A percentile compares a stretch with the other conserved stretches of the same genome.
phyloP scores from a whole-genome alignment of 2,113 vertebrate genomes.

The Amia ocellicauda region DNA sequence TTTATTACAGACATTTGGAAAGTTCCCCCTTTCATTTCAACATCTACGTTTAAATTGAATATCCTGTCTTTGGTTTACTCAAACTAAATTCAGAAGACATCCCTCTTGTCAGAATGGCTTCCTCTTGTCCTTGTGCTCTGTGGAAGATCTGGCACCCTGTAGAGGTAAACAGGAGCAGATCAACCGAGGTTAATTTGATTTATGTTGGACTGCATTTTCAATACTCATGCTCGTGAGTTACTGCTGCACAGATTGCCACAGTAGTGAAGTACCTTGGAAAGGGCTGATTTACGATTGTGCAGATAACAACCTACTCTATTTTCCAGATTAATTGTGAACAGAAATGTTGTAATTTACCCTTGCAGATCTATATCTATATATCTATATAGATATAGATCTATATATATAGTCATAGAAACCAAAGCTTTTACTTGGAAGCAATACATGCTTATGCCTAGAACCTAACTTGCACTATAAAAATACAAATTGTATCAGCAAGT shows the following conservation, averaged over 20 bases:
- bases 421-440: too few relatives aligned
- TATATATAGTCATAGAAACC: neutral
- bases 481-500: too few relatives aligned
- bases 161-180: constrained; percentile 28
- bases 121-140: neutral
- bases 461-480: neutral
- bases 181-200: constrained; percentile 29
- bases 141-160: neutral
- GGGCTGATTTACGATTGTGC: constrained; percentile 33
- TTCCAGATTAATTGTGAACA: too few relatives aligned
- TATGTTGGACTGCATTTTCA: constrained; percentile 13
- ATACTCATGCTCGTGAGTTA: constrained; percentile 14
- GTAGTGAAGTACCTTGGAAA: constrained; percentile 31
- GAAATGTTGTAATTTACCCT: neutral
- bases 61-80: neutral
- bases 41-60: too few relatives aligned
- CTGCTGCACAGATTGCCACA: constrained; percentile 22
- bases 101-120: neutral
- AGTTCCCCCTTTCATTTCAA: too few relatives aligned
- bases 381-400: too few relatives aligned
- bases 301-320: constrained; percentile 11
- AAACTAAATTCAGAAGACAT: neutral
- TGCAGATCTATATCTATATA: too few relatives aligned
- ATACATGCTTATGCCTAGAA: neutral
- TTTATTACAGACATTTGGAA: too few relatives aligned